These are phyloP conservation scores for Aphaenogaster floridana DNA, from an alignment of 1,140 invertebrate genomes.

Conservation along the genomic window DNA sequence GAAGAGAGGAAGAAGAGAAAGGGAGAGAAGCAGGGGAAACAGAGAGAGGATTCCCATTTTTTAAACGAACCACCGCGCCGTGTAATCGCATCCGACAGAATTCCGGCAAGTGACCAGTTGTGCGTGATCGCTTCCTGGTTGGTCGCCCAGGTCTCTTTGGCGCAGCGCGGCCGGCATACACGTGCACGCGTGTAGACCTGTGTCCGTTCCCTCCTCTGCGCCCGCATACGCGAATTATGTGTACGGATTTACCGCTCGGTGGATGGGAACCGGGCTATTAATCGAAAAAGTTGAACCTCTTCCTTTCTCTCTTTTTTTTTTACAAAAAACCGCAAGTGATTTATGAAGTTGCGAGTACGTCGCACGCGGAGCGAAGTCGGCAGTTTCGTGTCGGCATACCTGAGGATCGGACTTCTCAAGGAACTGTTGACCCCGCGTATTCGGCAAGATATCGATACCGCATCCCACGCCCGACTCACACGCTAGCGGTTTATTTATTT, in stretches of 20 bases:
- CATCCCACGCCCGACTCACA: not conserved
- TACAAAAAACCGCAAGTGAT: slow-evolving; percentile 3
- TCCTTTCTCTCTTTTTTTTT: not conserved
- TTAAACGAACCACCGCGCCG: slow-evolving; percentile 56
- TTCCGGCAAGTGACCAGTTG: slow-evolving; percentile 76
- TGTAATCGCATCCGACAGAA: slow-evolving; percentile 72
- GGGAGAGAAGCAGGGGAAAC: not conserved
- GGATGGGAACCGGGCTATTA: slow-evolving; percentile 15
- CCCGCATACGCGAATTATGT: not conserved
- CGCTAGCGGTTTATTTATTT: not conserved
- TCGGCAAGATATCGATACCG: not conserved
- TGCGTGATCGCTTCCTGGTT: slow-evolving; percentile 78
- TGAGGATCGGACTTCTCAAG: not conserved
- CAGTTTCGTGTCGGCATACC: not conserved
- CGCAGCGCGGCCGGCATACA: slow-evolving; percentile 10
- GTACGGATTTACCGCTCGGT: not conserved
- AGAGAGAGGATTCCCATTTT: slow-evolving; percentile 57
- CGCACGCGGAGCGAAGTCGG: no score
- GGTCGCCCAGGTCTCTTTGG: slow-evolving; percentile 58
- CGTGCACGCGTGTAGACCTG: not conserved
- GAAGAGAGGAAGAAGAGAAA: not conserved
- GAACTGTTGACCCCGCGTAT: not conserved
- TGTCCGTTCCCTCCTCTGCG: not conserved
- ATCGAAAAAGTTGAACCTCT: slow-evolving; percentile 6
- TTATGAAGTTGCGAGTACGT: not conserved